Evolutionary conservation across 2,113 vertebrate genomes (phyloP), one percentile per base, ranked within the genome.

Genomic region (Heteronetta atricapilla): DNA sequence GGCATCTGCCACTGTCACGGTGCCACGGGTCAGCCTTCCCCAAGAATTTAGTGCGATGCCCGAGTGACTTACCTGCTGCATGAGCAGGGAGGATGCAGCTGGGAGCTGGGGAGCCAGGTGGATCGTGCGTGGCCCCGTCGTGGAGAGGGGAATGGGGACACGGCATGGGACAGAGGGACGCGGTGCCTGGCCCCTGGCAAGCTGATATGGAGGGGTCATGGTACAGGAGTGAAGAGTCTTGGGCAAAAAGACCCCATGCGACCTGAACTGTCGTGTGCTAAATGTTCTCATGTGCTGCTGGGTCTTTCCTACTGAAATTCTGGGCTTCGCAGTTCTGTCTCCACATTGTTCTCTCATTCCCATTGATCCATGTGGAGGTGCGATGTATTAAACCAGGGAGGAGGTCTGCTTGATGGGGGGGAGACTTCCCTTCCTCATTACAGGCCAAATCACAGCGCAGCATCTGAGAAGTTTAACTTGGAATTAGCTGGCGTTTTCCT

Each of bases 401-500:
- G 78, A 79, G 85, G 25, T 82, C 50, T 0, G 66, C 40, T 76
- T 90, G 82, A 31, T 91, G 86, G 73, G 13, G 53, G 74, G 82
- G 66, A 75, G 58, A 60, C 87, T 87, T 91, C 82, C 79, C 31
- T 86, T 17, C 72, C 72, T 94, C 60, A 17, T 80, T 89, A 75
- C 66, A 75, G 72, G 69, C 84, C 87, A 68, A 56, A 17, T 31
- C 26, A 21, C 34, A 74, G 2, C 73, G 59, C 59, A 44, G 28
- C 55, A 53, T 77, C 60, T 63, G 52, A 95, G 40, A 74, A 80
- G 63, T 93, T 94, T 70, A 76, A 88, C 53, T 73, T 82, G 89
- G 85, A 86, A 95, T 95, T 95, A 95, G 72, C 89, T 97, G 93
- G 88, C 70, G 77, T 95, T 93, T 94, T 82, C 69, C 68, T 88